Evolutionary conservation across 2,113 vertebrate species (phyloP).

Genomic region (Raja brachyura): DNA sequence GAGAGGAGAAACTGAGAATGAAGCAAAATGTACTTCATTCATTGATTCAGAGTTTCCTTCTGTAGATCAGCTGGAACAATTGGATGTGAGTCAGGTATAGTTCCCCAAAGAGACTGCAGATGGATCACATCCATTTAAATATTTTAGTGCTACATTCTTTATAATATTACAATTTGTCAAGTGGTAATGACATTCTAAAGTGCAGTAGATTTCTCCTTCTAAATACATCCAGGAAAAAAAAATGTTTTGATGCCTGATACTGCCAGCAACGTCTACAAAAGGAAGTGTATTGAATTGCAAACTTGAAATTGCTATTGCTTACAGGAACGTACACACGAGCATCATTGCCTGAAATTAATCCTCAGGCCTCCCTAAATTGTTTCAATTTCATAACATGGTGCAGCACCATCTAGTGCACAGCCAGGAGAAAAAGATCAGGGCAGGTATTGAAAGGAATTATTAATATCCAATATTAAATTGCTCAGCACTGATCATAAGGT

Average conservation of each 20-base stretch:
- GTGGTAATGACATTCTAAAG: background rate
- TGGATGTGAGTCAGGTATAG: background rate
- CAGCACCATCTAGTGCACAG: conserved; percentile 28
- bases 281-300: background rate
- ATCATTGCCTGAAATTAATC: background rate
- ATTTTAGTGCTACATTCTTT: background rate
- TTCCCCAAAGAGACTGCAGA: background rate
- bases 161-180: conserved; percentile 17
- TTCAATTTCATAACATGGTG: background rate
- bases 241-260: background rate
- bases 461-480: background rate
- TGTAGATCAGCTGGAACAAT: background rate
- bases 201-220: background rate
- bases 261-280: background rate
- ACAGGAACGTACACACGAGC: background rate
- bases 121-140: background rate
- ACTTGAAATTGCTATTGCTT: background rate
- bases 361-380: background rate
- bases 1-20: background rate
- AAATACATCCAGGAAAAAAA: background rate
- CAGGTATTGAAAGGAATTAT: background rate
- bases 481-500: background rate
- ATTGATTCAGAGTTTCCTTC: background rate
- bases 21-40: background rate
- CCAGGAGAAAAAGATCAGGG: background rate